Base-by-base conservation (phyloP, 2,113 vertebrate species). In the Rhynchomys soricoides region DNA sequence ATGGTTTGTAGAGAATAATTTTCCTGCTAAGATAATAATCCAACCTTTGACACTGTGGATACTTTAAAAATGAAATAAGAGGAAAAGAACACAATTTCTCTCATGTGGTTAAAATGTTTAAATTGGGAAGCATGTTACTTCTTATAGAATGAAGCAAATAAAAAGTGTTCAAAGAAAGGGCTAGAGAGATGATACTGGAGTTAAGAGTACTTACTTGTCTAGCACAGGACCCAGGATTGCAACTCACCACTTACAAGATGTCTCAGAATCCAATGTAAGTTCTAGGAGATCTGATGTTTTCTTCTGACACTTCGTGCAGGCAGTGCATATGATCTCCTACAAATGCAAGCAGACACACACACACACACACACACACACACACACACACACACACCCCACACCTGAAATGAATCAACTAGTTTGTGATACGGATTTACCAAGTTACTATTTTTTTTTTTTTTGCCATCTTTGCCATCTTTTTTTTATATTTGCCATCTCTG, bases 1-100 rank as follows among this genome's bases (percentile, higher is more conserved):
- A 96, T 98, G 94, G 95, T 97, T 93, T 96, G 81, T 91, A 96
- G 43, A 45, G 45, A 86, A 86, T 89, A 4, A 50, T 43, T 74
- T 96, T 95, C 89, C 82, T 98, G 94, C 95, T 37, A 12, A 66
- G 95, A 93, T 95, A 94, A 94, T 95, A 82, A 88, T 93, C 97
- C 93, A 94, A 97, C 29, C 79, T 91, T 86, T 95, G 86, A 95
- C 86, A n/a, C 74, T 22, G 13, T 86, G 62, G 15, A 10, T 91
- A 34, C 59, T 83, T 12, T 89, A 78, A 90, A 89, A 92, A 92
- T 82, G 83, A 34, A 95, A 96, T 10, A 52, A 81, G 29, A 52
- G 82, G 40, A 75, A 57, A 37, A 78, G 19, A 66, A 15, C 10
- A 62, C 11, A 78, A 31, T 43, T 52, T 89, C 62, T 22, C 92